phyloP scores from a whole-genome alignment of 2,888 invertebrate genomes.

The Drosophila putrida region DNA sequence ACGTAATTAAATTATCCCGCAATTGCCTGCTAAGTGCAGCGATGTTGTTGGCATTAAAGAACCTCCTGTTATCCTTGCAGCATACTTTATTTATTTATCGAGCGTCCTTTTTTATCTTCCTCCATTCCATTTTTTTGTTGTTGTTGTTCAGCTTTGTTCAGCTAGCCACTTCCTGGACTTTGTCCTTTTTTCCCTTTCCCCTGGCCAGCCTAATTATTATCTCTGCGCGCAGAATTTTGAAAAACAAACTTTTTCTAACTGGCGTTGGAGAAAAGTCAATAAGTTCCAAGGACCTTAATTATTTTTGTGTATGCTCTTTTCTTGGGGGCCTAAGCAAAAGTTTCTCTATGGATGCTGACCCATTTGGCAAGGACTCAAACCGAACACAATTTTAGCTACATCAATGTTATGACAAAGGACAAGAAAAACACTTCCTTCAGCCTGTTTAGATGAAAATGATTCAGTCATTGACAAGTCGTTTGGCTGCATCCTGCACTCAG shows the following conservation, averaged over 20 bases:
- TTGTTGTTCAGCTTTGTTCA: constrained; percentile 6
- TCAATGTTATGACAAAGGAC: not conserved
- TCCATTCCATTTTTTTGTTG: not conserved
- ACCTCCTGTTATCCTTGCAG: constrained; percentile 30
- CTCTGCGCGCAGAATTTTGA: constrained; percentile 44
- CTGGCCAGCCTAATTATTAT: constrained; percentile 69
- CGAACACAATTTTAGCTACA: constrained; percentile 50
- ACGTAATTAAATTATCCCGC: constrained; percentile 76
- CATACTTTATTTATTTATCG: constrained; percentile 65
- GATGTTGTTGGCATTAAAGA: constrained; percentile 62
- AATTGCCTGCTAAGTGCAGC: constrained; percentile 79
- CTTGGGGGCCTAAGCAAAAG: constrained; percentile 39
- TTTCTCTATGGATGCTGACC: constrained; percentile 60
- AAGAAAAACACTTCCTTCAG: constrained; percentile 29
- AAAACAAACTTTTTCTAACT: constrained; percentile 43
- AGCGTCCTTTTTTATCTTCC: constrained; percentile 40
- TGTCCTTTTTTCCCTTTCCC: constrained; percentile 21
- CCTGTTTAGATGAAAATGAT: constrained; percentile 46
- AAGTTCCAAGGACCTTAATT: constrained; percentile 75
- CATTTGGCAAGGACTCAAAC: constrained; percentile 65
- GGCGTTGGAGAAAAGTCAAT: constrained; percentile 60
- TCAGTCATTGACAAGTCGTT: constrained; percentile 57
- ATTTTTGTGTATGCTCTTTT: constrained; percentile 51
- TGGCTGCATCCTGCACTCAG: constrained; percentile 53
- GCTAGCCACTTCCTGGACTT: constrained; percentile 60